Conservation (phyloP, 1,140 invertebrate species). For the Lepidotrigona ventralis region DNA sequence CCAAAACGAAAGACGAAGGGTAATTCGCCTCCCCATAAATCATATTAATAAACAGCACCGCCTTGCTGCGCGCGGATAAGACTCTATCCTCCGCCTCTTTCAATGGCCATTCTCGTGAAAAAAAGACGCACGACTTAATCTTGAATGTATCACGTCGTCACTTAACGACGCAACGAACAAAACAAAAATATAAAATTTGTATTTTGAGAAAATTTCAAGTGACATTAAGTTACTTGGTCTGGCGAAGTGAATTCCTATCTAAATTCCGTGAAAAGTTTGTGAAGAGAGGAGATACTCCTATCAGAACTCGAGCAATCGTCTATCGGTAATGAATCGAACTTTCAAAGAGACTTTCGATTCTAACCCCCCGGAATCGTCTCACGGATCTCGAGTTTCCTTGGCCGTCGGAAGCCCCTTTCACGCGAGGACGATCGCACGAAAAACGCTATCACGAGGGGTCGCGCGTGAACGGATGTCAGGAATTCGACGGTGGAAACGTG, state of each 20-base stretch:
- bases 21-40: conserved; percentile 65
- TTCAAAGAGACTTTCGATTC: background rate
- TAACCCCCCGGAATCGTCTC: background rate
- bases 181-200: no score
- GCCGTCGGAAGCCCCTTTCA: background rate
- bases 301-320: background rate
- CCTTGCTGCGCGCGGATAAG: conserved; percentile 48
- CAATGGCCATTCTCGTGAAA: conserved; percentile 26
- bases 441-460: conserved; percentile 2
- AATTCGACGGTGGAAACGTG: conserved; percentile 23
- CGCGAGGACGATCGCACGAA: conserved; percentile 2
- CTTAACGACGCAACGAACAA: no score
- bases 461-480: conserved; percentile 33
- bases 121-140: no score
- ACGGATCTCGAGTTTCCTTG: conserved; percentile 34
- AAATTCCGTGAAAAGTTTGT: no score
- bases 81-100: conserved; percentile 34
- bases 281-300: no score
- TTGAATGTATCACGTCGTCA: no score
- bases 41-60: conserved; percentile 68
- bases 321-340: background rate
- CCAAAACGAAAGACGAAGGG: conserved; percentile 28
- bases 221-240: no score
- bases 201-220: no score
- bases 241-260: no score